Conservation (phyloP, 2,888 invertebrate genomes). For the Caenorhabditis parvicauda region DNA sequence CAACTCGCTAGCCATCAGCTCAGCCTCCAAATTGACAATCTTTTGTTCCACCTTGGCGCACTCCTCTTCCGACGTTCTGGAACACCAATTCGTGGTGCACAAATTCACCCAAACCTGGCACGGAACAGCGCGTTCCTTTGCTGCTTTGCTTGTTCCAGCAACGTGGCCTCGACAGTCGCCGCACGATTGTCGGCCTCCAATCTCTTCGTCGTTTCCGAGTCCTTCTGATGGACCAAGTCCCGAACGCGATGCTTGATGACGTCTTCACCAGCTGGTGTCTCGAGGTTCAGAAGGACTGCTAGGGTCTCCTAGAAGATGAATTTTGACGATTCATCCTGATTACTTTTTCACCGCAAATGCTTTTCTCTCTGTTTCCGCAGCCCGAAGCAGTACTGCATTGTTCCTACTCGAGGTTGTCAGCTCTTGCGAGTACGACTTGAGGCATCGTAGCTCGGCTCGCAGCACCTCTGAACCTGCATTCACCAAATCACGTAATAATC, state of each 20-base stretch:
- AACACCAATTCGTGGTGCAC: no score
- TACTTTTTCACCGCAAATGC: no score
- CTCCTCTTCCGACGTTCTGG: slow-evolving; percentile 32
- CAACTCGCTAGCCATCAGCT: slow-evolving; percentile 20
- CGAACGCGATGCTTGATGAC: slow-evolving; percentile 24
- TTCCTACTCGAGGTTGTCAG: slow-evolving; percentile 24
- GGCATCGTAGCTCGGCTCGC: slow-evolving; percentile 28
- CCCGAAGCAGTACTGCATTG: slow-evolving; percentile 25
- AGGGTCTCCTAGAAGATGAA: slow-evolving; percentile 30
- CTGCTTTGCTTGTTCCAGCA: slow-evolving; percentile 36
- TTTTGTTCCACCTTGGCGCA: slow-evolving; percentile 16
- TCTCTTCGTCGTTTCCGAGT: slow-evolving; percentile 19
- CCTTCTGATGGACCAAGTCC: slow-evolving; percentile 22
- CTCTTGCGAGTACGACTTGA: slow-evolving; percentile 25
- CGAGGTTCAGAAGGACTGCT: slow-evolving; percentile 24
- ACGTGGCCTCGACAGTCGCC: slow-evolving; percentile 18
- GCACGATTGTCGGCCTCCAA: slow-evolving; percentile 23
- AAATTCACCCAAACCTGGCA: slow-evolving; percentile 21
- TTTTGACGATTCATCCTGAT: no score
- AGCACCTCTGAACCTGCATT: slow-evolving; percentile 17
- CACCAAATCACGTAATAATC: neutral
- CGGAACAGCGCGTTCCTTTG: slow-evolving; percentile 34
- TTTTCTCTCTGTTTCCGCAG: slow-evolving; percentile 31
- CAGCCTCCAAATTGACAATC: slow-evolving; percentile 26
- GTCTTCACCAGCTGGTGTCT: slow-evolving; percentile 20